Conservation (phyloP, 2,888 invertebrate species). For the Onthophagus sagittarius region DNA sequence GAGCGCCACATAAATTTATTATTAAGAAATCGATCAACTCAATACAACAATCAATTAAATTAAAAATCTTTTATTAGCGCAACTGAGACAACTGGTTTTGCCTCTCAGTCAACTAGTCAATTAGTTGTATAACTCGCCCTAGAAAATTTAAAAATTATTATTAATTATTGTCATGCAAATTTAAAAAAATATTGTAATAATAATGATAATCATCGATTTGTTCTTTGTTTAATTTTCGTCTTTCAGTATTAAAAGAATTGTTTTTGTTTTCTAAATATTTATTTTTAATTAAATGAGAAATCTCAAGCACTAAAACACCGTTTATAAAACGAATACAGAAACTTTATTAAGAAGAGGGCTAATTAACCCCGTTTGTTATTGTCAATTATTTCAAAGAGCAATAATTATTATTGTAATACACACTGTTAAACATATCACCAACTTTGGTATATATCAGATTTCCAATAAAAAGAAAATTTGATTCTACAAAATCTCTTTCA, state of each 20-base stretch:
- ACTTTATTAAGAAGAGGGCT: background rate
- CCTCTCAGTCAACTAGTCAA: background rate
- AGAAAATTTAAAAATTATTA: background rate
- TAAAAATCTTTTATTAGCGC: background rate
- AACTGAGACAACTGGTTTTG: background rate
- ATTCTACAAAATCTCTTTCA: too few species aligned
- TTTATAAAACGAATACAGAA: too few species aligned
- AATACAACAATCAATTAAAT: too few species aligned
- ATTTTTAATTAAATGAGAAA: background rate
- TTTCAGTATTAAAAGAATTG: background rate
- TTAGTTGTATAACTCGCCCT: background rate
- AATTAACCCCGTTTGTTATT: background rate
- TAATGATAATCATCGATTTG: background rate
- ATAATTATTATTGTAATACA: background rate
- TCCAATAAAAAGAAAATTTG: too few species aligned
- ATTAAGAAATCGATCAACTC: background rate
- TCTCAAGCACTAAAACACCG: background rate
- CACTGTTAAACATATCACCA: background rate
- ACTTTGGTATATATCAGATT: too few species aligned
- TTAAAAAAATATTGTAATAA: too few species aligned
- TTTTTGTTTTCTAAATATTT: background rate
- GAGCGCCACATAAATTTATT: slow-evolving; percentile 23
- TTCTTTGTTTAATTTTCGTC: background rate
- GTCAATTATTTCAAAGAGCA: background rate
- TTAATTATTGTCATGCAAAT: too few species aligned